A percentile compares a stretch with the other conserved stretches of the same genome.
These are phyloP conservation scores for Grapholita molesta DNA, from an alignment of 1,140 invertebrate species.

Conservation along the genomic window DNA sequence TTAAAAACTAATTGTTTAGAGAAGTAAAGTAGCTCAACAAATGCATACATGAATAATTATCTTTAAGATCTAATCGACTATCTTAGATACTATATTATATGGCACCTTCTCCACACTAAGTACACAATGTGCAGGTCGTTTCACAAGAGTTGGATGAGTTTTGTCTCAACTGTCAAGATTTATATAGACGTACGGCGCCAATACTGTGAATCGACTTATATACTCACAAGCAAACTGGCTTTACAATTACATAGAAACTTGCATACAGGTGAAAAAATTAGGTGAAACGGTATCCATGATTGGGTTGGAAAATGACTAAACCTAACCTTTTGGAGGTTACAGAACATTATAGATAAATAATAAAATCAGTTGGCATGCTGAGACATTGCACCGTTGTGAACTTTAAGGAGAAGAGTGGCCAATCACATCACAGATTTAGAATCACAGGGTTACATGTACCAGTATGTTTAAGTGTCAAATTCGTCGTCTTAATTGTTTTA, in stretches of 20 bases:
- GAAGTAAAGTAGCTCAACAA: constrained; percentile 61
- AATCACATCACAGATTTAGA: constrained; percentile 60
- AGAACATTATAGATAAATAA: too few relatives aligned
- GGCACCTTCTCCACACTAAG: neutral
- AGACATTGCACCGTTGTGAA: neutral
- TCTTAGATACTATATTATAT: constrained; percentile 14
- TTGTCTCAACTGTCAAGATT: too few relatives aligned
- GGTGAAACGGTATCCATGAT: too few relatives aligned
- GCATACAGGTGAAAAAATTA: too few relatives aligned
- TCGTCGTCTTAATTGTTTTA: neutral
- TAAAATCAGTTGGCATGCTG: neutral
- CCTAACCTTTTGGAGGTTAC: too few relatives aligned
- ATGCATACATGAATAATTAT: constrained; percentile 64
- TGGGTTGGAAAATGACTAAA: too few relatives aligned
- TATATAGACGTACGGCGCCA: too few relatives aligned
- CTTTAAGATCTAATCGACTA: constrained; percentile 63
- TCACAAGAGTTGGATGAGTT: too few relatives aligned
- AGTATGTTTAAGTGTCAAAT: constrained; percentile 25
- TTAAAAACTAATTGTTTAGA: constrained; percentile 53
- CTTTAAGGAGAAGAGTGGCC: neutral
- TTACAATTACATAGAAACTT: too few relatives aligned
- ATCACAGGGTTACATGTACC: constrained; percentile 66
- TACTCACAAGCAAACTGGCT: too few relatives aligned
- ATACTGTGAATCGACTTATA: too few relatives aligned
- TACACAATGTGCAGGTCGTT: too few relatives aligned